A percentile compares a stretch with the other conserved stretches of the same genome.
Evolutionary conservation across 1,140 invertebrate species (phyloP).

Genomic region (Tetragonula clypearis): DNA sequence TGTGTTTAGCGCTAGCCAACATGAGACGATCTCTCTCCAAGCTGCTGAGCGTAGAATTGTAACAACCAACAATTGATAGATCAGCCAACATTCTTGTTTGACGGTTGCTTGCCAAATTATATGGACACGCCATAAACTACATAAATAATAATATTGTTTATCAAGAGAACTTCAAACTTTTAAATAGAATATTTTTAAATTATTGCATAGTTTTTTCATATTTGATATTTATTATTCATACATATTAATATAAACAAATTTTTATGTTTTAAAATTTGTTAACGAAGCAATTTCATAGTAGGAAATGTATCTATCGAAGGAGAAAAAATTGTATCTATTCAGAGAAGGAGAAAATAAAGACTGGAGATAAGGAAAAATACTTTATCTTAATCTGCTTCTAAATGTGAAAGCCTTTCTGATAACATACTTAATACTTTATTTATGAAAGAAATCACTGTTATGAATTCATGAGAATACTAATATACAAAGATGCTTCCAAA

Average conservation of each 20-base stretch:
- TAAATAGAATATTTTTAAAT: constrained; percentile 13
- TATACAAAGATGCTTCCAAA: not conserved
- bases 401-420: constrained; percentile 37
- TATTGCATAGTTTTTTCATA: not conserved
- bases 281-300: not conserved
- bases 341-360: constrained; percentile 7
- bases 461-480: constrained; percentile 8
- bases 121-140: constrained; percentile 94
- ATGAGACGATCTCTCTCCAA: constrained; percentile 90
- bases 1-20: constrained; percentile 96
- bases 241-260: not conserved
- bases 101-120: constrained; percentile 97
- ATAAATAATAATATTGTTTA: constrained; percentile 75
- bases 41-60: constrained; percentile 91
- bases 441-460: constrained; percentile 12
- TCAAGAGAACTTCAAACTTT: constrained; percentile 30
- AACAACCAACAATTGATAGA: constrained; percentile 96
- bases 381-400: constrained; percentile 59
- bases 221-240: constrained; percentile 3
- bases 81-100: constrained; percentile 99
- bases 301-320: not conserved
- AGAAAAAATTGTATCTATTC: constrained; percentile 16
- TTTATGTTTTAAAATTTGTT: not conserved
- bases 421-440: constrained; percentile 18
- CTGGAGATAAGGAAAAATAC: constrained; percentile 43